phyloP scores from a whole-genome alignment of 2,888 invertebrate genomes.

The Nebria brevicollis region DNA sequence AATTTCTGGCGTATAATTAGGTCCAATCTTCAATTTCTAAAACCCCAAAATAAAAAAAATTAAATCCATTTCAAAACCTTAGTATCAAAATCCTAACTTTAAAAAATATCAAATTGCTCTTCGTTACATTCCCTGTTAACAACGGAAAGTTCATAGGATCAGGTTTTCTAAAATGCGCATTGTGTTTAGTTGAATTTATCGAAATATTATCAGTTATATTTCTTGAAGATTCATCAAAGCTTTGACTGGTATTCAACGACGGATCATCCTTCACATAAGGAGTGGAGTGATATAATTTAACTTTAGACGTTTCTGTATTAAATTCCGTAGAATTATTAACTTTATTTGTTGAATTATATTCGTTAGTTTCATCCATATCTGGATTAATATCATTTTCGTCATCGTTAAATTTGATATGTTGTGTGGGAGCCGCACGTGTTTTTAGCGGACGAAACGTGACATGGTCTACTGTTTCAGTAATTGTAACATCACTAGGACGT shows the following conservation, averaged over 20 bases:
- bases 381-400: neutral
- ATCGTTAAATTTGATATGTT: constrained; percentile 32
- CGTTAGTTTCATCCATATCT: neutral
- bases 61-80: neutral
- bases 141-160: neutral
- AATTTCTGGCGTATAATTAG: constrained; percentile 60
- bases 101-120: constrained; percentile 16
- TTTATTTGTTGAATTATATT: constrained; percentile 8
- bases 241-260: constrained; percentile 9
- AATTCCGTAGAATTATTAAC: constrained; percentile 3
- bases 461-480: neutral
- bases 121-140: neutral
- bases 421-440: constrained; percentile 29
- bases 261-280: neutral
- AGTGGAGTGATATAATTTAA: neutral
- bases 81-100: constrained; percentile 10
- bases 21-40: constrained; percentile 59
- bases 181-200: neutral
- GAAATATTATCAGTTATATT: constrained; percentile 8
- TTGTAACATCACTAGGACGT: neutral
- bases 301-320: neutral
- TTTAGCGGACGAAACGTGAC: constrained; percentile 23
- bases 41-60: constrained; percentile 35
- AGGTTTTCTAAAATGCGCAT: neutral
- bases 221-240: neutral